Evolutionary conservation across 2,797 vertebrate species (phyloP).

Genomic region (Rallus crepitans): DNA sequence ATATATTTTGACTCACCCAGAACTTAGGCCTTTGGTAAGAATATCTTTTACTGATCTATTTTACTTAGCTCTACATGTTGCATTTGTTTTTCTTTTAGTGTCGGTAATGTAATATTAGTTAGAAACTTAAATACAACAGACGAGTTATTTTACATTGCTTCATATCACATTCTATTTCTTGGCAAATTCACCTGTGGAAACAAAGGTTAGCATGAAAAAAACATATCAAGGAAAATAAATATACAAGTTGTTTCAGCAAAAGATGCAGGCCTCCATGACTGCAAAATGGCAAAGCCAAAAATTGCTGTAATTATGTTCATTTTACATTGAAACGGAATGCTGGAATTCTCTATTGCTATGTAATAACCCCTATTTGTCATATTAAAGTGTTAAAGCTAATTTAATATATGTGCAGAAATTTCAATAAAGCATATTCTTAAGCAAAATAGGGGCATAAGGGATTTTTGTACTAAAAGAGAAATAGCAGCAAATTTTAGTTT

Average conservation of each 20-base stretch:
- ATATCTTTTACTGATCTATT: constrained; percentile 6
- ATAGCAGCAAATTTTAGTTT: constrained; percentile 15
- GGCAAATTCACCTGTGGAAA: constrained; percentile 4
- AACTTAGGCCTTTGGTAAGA: constrained; percentile 95
- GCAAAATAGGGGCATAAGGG: background rate
- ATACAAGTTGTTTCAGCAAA: constrained; percentile 1
- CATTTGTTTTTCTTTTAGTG: background rate
- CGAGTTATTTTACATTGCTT: background rate
- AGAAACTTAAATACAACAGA: background rate
- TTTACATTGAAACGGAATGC: constrained; percentile 52
- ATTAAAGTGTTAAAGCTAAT: constrained; percentile 57
- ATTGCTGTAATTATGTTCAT: constrained; percentile 68
- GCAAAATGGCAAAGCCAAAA: constrained; percentile 57
- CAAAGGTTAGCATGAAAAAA: background rate
- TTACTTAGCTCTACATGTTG: background rate
- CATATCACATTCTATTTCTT: background rate
- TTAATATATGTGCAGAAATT: constrained; percentile 30
- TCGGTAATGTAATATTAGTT: background rate
- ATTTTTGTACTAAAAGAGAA: constrained; percentile 16
- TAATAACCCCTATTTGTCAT: constrained; percentile 69
- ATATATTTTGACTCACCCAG: constrained; percentile 97
- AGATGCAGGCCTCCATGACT: constrained; percentile 13
- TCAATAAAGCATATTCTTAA: background rate
- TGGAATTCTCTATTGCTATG: constrained; percentile 26
- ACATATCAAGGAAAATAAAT: background rate